A percentile compares a stretch with the other conserved stretches of the same genome.
phyloP scores from a whole-genome alignment of 2,797 vertebrate genomes.

The Tamandua tetradactyla region DNA sequence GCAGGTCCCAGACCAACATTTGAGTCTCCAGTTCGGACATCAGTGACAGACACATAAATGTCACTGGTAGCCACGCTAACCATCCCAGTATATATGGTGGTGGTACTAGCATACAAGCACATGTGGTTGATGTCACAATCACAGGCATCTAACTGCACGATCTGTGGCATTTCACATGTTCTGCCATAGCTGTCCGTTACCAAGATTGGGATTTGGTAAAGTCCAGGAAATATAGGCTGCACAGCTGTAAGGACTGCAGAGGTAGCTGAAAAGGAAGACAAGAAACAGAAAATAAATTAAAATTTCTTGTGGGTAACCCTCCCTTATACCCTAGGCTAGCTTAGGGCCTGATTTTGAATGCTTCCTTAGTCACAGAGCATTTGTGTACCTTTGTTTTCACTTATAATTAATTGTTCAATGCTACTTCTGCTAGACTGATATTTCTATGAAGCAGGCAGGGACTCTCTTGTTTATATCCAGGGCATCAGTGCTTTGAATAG shows the following conservation, averaged over 20 bases:
- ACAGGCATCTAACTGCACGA: conserved; percentile 82
- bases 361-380: not conserved
- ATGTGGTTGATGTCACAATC: conserved; percentile 78
- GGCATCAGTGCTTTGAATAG: not conserved
- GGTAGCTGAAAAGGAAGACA: conserved; percentile 66
- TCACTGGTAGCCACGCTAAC: not conserved
- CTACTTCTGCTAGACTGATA: not conserved
- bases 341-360: not conserved
- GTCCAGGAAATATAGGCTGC: conserved; percentile 55
- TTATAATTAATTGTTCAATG: not conserved
- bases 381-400: not conserved
- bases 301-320: not conserved
- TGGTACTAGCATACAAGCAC: conserved; percentile 74
- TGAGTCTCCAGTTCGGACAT: not conserved
- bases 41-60: not conserved
- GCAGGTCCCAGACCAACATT: conserved; percentile 80
- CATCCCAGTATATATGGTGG: not conserved
- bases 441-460: not conserved
- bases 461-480: not conserved
- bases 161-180: conserved; percentile 78
- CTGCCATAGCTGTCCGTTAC: conserved; percentile 82
- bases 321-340: not conserved
- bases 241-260: conserved; percentile 79
- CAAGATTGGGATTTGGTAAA: conserved; percentile 75
- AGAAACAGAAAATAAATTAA: not conserved